Base-by-base conservation (phyloP, 2,797 vertebrate genomes). In the Natrix natrix region DNA sequence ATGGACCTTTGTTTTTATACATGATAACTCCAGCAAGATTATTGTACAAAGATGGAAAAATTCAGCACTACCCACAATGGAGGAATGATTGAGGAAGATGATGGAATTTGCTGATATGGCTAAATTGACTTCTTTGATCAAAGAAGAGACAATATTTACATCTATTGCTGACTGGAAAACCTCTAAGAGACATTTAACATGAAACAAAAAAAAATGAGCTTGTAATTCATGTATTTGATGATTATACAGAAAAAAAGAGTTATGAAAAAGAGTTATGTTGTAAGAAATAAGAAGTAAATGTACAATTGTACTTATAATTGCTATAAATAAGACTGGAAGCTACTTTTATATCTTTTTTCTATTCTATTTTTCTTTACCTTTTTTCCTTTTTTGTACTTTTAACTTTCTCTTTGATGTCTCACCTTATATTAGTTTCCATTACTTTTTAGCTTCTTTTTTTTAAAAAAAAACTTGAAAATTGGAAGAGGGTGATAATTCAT, bases 401-500 rank as follows among this genome's bases (percentile, higher is more conserved):
- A 69, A 69, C n/a, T 32, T 37, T 74, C n/a, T 74, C 16, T 74
- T 32, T 17, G 16, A 74, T 74, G 17, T 37, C 16, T 74, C 16
- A 37, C 7, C 2, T 74, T 74, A 3, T 74, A 74, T 74, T 37
- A 74, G n/a, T 74, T 74, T 74, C 14, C 37, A 37, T 74, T 74
- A 16, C 14, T 32, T 32, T 69, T 69, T 32, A 69, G 2, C n/a
- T 32, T 69, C 14, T 69, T 66, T 66, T 26, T 20, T 26, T 14
- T 1, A 74, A 37, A n/a, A 69, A 74, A 74, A 37, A 32, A 0
- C 6, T 37, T 74, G 69, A 37, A 95, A 96, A 97, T 97, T 97
- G 96, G 97, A 97, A 97, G 96, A 96, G 96, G 95, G 96, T 97
- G 97, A 97, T 95, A 97, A 97, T 98, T 97, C 97, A 97, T 97